Conservation (phyloP, 2,888 invertebrate species). For the Amiota communis region DNA sequence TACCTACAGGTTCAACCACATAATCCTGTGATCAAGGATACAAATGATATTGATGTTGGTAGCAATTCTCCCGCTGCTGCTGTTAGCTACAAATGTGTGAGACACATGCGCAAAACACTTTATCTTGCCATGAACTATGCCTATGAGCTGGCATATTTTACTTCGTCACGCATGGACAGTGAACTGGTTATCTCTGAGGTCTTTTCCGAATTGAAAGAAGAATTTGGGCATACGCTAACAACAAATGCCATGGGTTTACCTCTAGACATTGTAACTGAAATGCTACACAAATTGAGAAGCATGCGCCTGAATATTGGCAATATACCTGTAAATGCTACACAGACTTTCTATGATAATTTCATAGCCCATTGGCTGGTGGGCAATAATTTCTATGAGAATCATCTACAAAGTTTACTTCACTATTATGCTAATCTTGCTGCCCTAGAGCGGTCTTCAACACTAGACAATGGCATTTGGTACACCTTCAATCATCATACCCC, state of each 20-base stretch:
- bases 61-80: not conserved
- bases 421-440: constrained; percentile 47
- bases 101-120: constrained; percentile 63
- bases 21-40: constrained; percentile 39
- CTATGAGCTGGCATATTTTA: constrained; percentile 58
- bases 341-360: constrained; percentile 51
- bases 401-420: constrained; percentile 56
- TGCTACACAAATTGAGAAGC: constrained; percentile 51
- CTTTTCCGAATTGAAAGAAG: constrained; percentile 54
- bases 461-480: constrained; percentile 44
- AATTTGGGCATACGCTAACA: constrained; percentile 49
- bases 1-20: constrained; percentile 55
- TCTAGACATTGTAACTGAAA: constrained; percentile 43
- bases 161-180: constrained; percentile 45
- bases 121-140: constrained; percentile 61
- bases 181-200: constrained; percentile 54
- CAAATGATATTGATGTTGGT: constrained; percentile 24
- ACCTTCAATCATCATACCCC: constrained; percentile 62
- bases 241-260: constrained; percentile 54
- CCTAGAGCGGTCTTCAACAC: constrained; percentile 38
- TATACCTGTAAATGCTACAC: constrained; percentile 53
- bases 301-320: constrained; percentile 64
- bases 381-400: constrained; percentile 59
- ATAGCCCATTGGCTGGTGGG: constrained; percentile 48
- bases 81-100: constrained; percentile 47